phyloP scores from a whole-genome alignment of 2,113 vertebrate species.

The Chloroceryle aenea region DNA sequence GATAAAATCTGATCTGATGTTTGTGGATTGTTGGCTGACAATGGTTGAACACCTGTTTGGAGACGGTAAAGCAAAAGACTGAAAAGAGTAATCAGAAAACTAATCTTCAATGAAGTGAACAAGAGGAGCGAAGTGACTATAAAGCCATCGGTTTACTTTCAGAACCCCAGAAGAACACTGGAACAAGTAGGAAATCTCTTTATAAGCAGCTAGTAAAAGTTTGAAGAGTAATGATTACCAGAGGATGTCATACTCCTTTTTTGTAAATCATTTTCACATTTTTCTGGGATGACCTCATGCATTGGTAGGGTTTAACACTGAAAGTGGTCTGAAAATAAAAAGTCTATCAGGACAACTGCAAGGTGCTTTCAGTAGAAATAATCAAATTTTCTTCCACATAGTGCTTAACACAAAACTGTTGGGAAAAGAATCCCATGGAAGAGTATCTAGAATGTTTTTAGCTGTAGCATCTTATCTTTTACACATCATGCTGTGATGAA shows the following conservation, averaged over 20 bases:
- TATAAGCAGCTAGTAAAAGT: not conserved
- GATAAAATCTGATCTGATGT: not conserved
- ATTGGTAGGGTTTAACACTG: not conserved
- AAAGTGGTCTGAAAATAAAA: not conserved
- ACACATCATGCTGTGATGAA: not conserved
- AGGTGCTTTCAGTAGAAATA: not conserved
- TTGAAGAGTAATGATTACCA: not conserved
- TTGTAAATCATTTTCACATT: not conserved
- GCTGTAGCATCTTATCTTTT: not conserved
- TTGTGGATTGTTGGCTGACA: not conserved
- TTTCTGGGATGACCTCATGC: not conserved
- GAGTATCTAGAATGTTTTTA: not conserved
- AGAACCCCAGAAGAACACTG: not conserved
- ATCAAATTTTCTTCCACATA: not conserved
- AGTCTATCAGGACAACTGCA: not conserved
- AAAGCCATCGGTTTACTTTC: not conserved
- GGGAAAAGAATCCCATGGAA: not conserved
- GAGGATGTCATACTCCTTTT: not conserved
- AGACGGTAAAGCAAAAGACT: not conserved
- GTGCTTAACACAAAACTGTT: not conserved
- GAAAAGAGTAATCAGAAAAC: not conserved
- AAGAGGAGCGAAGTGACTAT: not conserved
- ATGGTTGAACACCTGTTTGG: accelerated
- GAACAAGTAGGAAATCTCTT: not conserved
- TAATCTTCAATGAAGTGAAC: not conserved